Evolutionary conservation across 2,797 vertebrate species (phyloP).

Genomic region (Enteromius anoplus): DNA sequence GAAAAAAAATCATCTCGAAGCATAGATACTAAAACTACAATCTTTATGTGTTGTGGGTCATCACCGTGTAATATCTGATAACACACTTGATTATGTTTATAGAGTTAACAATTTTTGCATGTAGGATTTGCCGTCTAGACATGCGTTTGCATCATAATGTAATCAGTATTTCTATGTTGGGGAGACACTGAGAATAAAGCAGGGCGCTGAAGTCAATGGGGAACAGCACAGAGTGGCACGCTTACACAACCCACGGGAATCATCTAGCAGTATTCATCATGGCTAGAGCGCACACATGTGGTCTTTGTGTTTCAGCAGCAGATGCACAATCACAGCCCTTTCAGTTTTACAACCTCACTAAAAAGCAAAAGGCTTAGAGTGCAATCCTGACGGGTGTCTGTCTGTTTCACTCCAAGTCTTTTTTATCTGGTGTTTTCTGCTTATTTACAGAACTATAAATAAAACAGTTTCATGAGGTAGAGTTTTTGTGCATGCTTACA

Average conservation of each 20-base stretch:
- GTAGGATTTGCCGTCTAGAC: neutral
- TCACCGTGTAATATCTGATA: neutral
- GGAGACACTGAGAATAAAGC: conserved; percentile 52
- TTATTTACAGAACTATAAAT: neutral
- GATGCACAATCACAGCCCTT: conserved; percentile 65
- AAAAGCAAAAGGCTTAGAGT: conserved; percentile 61
- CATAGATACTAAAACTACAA: neutral
- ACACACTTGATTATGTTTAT: neutral
- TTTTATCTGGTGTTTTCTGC: neutral
- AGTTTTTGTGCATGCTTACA: neutral
- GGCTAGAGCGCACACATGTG: conserved; percentile 34
- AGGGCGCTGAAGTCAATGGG: conserved; percentile 50
- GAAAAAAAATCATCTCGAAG: neutral
- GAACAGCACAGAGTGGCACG: conserved; percentile 72
- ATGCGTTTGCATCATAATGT: neutral
- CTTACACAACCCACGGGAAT: conserved; percentile 69
- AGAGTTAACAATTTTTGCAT: neutral
- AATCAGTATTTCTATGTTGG: neutral
- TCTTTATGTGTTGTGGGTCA: neutral
- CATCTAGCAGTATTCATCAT: conserved; percentile 63
- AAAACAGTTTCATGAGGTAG: neutral
- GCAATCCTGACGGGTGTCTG: conserved; percentile 48
- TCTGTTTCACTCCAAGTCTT: conserved; percentile 29
- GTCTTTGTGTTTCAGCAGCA: conserved; percentile 66
- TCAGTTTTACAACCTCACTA: conserved; percentile 19